A percentile compares a stretch with the other conserved stretches of the same genome.
These are phyloP conservation scores for Drosophila robusta DNA, from an alignment of 2,888 invertebrate genomes.

Conservation along the genomic window DNA sequence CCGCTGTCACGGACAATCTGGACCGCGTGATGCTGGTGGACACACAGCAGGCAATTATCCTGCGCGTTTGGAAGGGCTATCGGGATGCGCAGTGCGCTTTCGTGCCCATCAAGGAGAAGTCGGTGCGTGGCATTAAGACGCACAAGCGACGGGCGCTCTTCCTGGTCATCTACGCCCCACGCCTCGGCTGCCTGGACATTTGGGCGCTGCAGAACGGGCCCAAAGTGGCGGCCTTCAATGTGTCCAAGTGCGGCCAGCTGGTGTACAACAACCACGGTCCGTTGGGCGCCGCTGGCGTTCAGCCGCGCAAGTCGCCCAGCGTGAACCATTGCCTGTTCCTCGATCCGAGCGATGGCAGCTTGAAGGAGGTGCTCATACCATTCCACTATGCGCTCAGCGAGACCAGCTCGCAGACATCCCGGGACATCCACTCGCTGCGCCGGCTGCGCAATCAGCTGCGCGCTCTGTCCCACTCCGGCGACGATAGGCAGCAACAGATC, in stretches of 20 bases:
- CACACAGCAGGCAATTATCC: conserved; percentile 90
- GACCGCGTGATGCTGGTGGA: conserved; percentile 96
- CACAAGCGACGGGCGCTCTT: conserved; percentile 88
- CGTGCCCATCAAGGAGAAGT: conserved; percentile 91
- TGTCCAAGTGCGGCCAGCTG: conserved; percentile 93
- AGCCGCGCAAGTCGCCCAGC: conserved; percentile 82
- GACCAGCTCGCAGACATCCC: conserved; percentile 93
- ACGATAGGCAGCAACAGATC: conserved; percentile 85
- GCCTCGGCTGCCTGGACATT: conserved; percentile 96
- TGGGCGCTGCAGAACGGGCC: conserved; percentile 96
- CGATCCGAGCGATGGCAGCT: conserved; percentile 90
- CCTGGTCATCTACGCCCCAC: conserved; percentile 96
- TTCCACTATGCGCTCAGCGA: conserved; percentile 96
- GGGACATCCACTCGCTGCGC: conserved; percentile 94
- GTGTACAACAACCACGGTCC: conserved; percentile 93
- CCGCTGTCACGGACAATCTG: conserved; percentile 93
- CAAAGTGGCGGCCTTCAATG: conserved; percentile 95
- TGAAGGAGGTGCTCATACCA: conserved; percentile 94
- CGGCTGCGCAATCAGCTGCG: conserved; percentile 89
- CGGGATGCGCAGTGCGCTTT: conserved; percentile 98
- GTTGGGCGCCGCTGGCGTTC: conserved; percentile 86
- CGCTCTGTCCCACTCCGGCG: conserved; percentile 86
- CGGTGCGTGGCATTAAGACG: conserved; percentile 75
- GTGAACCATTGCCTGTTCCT: conserved; percentile 92
- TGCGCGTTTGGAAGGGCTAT: conserved; percentile 97